A percentile compares a stretch with the other conserved stretches of the same genome.
Conservation (phyloP, 2,888 invertebrate genomes). For the Lithophane semibrunnea region DNA sequence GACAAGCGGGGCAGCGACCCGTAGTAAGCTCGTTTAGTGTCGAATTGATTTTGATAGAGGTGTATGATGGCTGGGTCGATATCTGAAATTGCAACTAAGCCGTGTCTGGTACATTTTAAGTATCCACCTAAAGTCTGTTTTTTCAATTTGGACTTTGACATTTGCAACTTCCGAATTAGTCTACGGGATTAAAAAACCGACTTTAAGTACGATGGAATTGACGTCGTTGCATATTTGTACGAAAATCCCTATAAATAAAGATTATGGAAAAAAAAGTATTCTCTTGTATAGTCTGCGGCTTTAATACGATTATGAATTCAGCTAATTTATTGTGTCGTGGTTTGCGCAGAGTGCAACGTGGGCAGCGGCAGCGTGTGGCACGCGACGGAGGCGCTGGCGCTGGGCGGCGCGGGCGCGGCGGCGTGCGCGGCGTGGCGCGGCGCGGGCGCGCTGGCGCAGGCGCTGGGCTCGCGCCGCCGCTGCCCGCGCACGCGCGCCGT, state of each 20-base stretch:
- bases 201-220: no score
- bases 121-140: background rate
- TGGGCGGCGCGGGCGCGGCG: slow-evolving; percentile 71
- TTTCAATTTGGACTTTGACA: no score
- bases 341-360: slow-evolving; percentile 76
- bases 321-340: background rate
- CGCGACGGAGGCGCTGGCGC: slow-evolving; percentile 72
- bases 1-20: background rate
- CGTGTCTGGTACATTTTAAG: background rate
- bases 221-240: background rate
- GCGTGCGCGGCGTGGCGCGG: slow-evolving; percentile 83
- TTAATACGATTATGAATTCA: background rate
- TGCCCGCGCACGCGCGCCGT: slow-evolving; percentile 56
- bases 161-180: no score
- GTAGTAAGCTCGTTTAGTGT: background rate
- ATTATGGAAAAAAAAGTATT: background rate
- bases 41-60: background rate
- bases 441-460: slow-evolving; percentile 74
- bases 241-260: background rate
- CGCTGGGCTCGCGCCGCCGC: slow-evolving; percentile 72
- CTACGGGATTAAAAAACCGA: no score
- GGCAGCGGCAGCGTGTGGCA: slow-evolving; percentile 80
- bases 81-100: background rate
- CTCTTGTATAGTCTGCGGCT: background rate
- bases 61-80: background rate